Evolutionary conservation across 2,113 vertebrate genomes (phyloP).

Genomic region (Tapirus terrestris): DNA sequence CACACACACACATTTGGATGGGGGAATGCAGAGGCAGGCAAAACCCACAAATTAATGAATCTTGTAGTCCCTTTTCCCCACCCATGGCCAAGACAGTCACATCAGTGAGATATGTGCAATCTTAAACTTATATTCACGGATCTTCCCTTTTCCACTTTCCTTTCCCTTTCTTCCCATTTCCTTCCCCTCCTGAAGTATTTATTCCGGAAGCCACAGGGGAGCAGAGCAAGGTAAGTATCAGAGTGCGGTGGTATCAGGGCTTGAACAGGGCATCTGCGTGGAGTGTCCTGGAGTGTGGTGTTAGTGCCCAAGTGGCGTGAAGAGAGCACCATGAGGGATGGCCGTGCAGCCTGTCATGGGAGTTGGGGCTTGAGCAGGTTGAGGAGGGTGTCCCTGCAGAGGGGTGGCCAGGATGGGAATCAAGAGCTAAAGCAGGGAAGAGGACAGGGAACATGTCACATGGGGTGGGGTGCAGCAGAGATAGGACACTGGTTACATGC

Average conservation of each 20-base stretch:
- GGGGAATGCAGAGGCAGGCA: neutral
- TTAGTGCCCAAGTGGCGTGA: neutral
- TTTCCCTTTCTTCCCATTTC: neutral
- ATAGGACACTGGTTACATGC: neutral
- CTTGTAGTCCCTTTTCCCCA: neutral
- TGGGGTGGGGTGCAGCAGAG: neutral
- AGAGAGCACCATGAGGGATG: neutral
- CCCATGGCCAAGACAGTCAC: neutral
- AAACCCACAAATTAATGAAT: neutral
- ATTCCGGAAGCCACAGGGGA: neutral
- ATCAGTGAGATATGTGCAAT: neutral
- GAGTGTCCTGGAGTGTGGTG: accelerated
- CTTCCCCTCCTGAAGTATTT: neutral
- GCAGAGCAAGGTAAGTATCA: neutral
- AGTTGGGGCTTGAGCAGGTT: neutral
- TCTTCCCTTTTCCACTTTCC: no score
- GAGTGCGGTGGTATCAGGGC: neutral
- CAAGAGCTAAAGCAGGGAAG: neutral
- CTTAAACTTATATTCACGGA: neutral
- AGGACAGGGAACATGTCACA: no score
- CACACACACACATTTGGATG: no score
- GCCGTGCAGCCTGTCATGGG: neutral
- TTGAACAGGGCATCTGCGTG: neutral
- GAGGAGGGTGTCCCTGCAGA: neutral
- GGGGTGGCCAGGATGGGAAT: neutral